Percentiles rank a stretch among this genome's conserved stretches.
phyloP scores from a whole-genome alignment of 2,113 vertebrate species.

The Gallinago jamesoni region DNA sequence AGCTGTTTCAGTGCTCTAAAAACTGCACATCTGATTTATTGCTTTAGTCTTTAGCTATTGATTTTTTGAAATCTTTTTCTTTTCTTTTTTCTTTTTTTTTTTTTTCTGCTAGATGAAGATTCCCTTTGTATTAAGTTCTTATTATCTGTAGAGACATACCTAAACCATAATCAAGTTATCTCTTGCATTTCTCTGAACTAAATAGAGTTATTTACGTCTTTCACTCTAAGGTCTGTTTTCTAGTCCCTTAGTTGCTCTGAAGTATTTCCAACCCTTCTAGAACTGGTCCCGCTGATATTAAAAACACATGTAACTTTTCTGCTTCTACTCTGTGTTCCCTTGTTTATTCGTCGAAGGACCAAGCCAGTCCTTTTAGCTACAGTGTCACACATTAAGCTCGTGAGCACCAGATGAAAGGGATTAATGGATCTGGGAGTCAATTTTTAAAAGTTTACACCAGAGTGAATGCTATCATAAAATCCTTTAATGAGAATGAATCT shows the following conservation, averaged over 20 bases:
- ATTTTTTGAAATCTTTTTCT: background rate
- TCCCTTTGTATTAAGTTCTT: background rate
- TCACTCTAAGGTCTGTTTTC: background rate
- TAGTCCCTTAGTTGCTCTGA: background rate
- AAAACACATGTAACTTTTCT: background rate
- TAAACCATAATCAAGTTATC: background rate
- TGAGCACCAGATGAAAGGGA: background rate
- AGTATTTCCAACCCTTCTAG: background rate
- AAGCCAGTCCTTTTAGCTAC: background rate
- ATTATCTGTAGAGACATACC: background rate
- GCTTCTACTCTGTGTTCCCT: background rate
- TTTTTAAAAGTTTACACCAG: conserved; percentile 50
- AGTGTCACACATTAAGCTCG: background rate
- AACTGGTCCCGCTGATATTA: background rate
- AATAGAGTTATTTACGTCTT: background rate
- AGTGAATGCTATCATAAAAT: conserved; percentile 33
- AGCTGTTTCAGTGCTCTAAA: background rate
- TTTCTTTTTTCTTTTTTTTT: background rate
- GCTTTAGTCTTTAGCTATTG: background rate
- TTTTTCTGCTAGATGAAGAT: background rate
- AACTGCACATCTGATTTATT: background rate
- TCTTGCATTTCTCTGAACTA: background rate
- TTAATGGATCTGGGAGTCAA: conserved; percentile 36
- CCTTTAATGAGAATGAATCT: conserved; percentile 52
- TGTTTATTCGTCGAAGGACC: background rate